Conservation (phyloP, 2,113 vertebrate genomes). For the Litocranius walleri region DNA sequence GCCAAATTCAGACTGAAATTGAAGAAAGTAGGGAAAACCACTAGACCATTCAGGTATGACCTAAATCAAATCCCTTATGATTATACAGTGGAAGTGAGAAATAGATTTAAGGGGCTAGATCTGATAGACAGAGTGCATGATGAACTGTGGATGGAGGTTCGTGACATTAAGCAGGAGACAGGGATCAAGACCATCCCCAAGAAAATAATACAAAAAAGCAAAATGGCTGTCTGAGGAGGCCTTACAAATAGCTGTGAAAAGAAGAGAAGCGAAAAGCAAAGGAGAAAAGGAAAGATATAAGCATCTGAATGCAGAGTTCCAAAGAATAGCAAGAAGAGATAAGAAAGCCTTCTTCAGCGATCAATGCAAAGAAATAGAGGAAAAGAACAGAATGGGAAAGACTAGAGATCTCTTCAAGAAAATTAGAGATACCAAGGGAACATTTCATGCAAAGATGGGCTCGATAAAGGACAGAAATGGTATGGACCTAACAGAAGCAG, state of each 20-base stretch:
- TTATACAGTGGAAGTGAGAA: not conserved
- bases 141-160: not conserved
- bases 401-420: not conserved
- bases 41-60: too few species aligned
- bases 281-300: not conserved
- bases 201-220: not conserved
- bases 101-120: not conserved
- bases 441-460: not conserved
- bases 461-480: not conserved
- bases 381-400: not conserved
- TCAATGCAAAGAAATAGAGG: not conserved
- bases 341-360: not conserved
- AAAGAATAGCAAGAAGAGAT: not conserved
- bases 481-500: not conserved
- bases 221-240: not conserved
- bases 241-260: not conserved
- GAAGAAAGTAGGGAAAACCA: too few species aligned
- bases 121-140: not conserved
- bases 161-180: not conserved
- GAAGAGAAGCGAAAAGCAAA: fast-evolving
- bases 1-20: too few species aligned
- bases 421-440: not conserved
- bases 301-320: not conserved
- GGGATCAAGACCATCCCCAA: not conserved
- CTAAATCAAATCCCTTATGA: too few species aligned